Percentiles rank a stretch among this genome's conserved stretches.
Evolutionary conservation across 2,888 invertebrate genomes (phyloP).

Genomic region (Eupithecia inturbata): DNA sequence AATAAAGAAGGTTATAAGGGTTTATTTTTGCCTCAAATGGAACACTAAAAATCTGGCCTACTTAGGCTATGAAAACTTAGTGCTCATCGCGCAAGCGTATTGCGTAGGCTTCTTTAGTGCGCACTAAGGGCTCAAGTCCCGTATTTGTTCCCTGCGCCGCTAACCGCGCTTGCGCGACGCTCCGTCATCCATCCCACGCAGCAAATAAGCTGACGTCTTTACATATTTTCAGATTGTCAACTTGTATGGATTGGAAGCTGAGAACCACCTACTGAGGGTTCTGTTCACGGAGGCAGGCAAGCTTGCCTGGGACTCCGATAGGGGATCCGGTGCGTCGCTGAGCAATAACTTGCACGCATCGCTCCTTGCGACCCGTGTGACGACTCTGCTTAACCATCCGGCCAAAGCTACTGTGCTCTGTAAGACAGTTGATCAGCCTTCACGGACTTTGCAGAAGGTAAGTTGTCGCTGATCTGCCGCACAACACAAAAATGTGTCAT

Average conservation of each 20-base stretch:
- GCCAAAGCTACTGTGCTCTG: constrained; percentile 94
- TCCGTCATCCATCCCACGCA: neutral
- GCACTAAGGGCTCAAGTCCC: neutral
- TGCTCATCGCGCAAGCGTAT: neutral
- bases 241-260: constrained; percentile 97
- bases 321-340: constrained; percentile 82
- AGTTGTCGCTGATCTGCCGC: neutral
- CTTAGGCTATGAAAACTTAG: neutral
- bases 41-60: neutral
- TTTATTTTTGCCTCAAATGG: neutral
- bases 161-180: neutral
- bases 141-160: neutral
- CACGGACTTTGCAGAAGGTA: constrained; percentile 87
- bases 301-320: constrained; percentile 88
- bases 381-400: constrained; percentile 91
- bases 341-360: constrained; percentile 91
- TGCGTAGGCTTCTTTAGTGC: neutral
- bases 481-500: no score
- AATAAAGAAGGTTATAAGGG: neutral
- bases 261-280: constrained; percentile 97
- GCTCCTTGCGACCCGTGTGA: constrained; percentile 80
- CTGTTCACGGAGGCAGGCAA: constrained; percentile 92
- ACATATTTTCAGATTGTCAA: constrained; percentile 88
- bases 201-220: constrained; percentile 1
- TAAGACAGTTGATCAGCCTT: constrained; percentile 93